phyloP scores from a whole-genome alignment of 2,113 vertebrate species.

The Craseonycteris thonglongyai region DNA sequence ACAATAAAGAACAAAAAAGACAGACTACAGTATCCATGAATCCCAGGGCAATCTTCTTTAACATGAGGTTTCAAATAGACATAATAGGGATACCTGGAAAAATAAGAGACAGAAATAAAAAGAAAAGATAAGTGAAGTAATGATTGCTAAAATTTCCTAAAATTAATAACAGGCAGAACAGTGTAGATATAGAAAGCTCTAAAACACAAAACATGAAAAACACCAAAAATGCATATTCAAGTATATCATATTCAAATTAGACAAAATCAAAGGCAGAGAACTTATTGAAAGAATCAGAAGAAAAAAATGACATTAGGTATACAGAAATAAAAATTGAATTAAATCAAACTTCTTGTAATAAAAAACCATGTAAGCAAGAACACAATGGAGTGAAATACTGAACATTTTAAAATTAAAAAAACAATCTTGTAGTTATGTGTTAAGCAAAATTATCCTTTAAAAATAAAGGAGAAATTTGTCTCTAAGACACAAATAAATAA shows the following conservation, averaged over 20 bases:
- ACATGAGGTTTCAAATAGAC: neutral
- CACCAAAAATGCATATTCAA: neutral
- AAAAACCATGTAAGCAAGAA: neutral
- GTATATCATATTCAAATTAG: neutral
- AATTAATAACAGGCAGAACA: neutral
- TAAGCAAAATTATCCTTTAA: neutral
- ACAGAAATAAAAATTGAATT: neutral
- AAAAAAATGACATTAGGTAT: neutral
- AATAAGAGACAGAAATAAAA: neutral
- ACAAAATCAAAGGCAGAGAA: neutral
- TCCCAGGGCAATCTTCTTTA: neutral
- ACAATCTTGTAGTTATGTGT: no score
- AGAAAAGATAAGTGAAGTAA: neutral
- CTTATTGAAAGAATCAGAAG: neutral
- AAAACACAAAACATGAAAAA: neutral
- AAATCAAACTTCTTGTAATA: neutral
- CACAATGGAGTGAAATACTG: neutral
- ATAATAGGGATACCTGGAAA: neutral
- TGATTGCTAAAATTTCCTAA: neutral
- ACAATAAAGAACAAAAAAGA: neutral
- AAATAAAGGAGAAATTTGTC: neutral
- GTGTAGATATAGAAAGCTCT: neutral
- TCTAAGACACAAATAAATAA: neutral
- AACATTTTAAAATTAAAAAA: neutral
- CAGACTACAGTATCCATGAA: neutral